A percentile compares a stretch with the other conserved stretches of the same genome.
Conservation (phyloP, 2,888 invertebrate genomes). For the Polydesmus complanatus region DNA sequence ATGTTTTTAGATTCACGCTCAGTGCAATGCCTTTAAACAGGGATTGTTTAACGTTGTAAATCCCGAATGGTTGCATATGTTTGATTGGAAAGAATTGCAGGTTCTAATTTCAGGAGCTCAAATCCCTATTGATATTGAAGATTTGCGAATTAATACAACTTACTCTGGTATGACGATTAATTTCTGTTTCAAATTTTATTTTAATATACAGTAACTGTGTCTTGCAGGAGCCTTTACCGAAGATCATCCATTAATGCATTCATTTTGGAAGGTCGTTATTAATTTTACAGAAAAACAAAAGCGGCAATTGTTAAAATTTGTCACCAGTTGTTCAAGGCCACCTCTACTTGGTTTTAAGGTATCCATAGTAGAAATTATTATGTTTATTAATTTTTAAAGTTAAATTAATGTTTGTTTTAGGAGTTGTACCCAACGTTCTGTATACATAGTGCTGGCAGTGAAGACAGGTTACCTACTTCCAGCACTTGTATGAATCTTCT, state of each 20-base stretch:
- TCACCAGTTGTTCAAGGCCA: conserved; percentile 93
- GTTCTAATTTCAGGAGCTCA: conserved; percentile 92
- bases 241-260: conserved; percentile 67
- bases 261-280: conserved; percentile 80
- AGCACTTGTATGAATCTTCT: conserved; percentile 97
- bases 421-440: conserved; percentile 92
- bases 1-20: conserved; percentile 43
- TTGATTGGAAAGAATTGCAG: conserved; percentile 85
- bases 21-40: conserved; percentile 74
- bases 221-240: conserved; percentile 58
- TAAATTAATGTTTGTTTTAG: conserved; percentile 35
- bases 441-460: conserved; percentile 80
- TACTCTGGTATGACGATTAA: conserved; percentile 50
- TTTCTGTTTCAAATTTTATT: not conserved
- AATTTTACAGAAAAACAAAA: conserved; percentile 70
- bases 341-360: conserved; percentile 95
- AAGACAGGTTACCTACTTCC: conserved; percentile 75
- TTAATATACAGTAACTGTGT: not conserved
- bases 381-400: conserved; percentile 5
- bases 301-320: conserved; percentile 83
- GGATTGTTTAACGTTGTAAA: conserved; percentile 84
- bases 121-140: conserved; percentile 81
- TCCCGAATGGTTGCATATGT: conserved; percentile 86
- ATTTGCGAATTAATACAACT: conserved; percentile 70
- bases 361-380: conserved; percentile 21